Evolutionary conservation across 2,113 vertebrate species (phyloP).

Genomic region (Cepphus grylle): DNA sequence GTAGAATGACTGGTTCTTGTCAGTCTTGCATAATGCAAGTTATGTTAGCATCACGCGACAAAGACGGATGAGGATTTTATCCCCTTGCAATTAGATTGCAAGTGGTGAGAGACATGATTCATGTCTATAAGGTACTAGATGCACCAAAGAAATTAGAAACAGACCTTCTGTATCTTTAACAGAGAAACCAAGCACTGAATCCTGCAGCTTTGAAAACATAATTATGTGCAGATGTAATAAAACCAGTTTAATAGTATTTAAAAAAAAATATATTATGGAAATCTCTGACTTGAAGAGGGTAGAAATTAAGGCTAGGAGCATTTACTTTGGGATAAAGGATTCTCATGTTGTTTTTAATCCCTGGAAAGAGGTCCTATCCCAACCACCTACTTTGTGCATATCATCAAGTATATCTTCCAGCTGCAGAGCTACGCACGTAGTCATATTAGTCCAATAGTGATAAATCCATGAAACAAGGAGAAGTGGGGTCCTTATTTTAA

Average conservation of each 20-base stretch:
- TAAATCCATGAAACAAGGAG: not conserved
- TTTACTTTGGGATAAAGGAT: not conserved
- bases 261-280: not conserved
- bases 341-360: not conserved
- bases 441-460: not conserved
- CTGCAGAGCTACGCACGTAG: not conserved
- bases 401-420: not conserved
- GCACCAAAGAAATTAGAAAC: not conserved
- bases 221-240: not conserved
- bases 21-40: not conserved
- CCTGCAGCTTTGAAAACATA: not conserved
- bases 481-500: not conserved
- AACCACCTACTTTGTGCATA: not conserved
- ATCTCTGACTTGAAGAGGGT: not conserved
- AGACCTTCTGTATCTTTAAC: not conserved
- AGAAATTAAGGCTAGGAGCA: not conserved
- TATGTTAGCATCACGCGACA: not conserved
- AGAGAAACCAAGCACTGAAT: not conserved
- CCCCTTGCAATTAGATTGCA: not conserved
- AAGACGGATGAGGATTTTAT: not conserved
- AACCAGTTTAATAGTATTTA: not conserved
- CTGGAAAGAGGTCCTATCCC: not conserved
- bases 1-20: not conserved
- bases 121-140: not conserved
- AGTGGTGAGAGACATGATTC: not conserved